Evolutionary conservation across 2,113 vertebrate genomes (phyloP).

Genomic region (Taurulus bubalis): DNA sequence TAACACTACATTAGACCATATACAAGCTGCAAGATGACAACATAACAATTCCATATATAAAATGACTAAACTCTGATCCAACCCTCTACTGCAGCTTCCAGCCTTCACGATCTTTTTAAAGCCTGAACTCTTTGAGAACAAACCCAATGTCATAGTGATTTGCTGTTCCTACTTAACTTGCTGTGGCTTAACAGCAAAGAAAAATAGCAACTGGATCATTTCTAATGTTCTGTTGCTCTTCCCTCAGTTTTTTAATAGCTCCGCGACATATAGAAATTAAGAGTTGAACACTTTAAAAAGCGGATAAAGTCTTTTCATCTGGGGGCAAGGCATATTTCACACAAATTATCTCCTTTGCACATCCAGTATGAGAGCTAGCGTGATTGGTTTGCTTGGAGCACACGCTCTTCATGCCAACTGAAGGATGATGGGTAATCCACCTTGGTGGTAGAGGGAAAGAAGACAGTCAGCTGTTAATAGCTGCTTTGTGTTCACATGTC

Average conservation of each 20-base stretch:
- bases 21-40: background rate
- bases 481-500: constrained; percentile 57
- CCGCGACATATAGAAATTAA: constrained; percentile 62
- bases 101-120: background rate
- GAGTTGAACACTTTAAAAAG: constrained; percentile 65
- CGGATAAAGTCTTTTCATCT: constrained; percentile 70
- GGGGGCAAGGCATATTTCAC: constrained; percentile 74
- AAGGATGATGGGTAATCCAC: constrained; percentile 77
- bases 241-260: constrained; percentile 48
- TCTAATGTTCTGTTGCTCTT: constrained; percentile 41
- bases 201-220: constrained; percentile 44
- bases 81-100: background rate
- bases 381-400: constrained; percentile 70
- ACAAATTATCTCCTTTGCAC: constrained; percentile 73
- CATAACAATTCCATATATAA: background rate
- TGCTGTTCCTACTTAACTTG: background rate
- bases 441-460: constrained; percentile 31
- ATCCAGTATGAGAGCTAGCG: constrained; percentile 39
- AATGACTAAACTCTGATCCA: background rate
- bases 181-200: constrained; percentile 17
- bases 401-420: constrained; percentile 68
- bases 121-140: constrained; percentile 4
- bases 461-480: constrained; percentile 65
- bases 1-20: background rate
- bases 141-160: constrained; percentile 4